phyloP scores from a whole-genome alignment of 1,140 invertebrate species.

The Drosophila melanica region DNA sequence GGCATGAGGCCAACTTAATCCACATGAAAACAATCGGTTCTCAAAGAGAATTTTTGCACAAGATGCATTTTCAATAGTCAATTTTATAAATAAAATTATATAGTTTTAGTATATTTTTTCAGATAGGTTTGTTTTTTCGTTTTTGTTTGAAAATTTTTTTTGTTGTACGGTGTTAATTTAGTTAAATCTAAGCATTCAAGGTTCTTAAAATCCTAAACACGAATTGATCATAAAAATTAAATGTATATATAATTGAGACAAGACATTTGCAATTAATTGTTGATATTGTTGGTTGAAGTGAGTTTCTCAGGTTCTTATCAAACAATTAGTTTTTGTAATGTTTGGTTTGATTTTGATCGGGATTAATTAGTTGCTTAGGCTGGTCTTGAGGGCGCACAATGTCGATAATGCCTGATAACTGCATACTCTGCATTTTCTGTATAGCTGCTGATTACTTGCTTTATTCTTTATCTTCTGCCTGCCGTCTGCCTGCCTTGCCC shows the following conservation, averaged over 20 bases:
- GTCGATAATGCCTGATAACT: slow-evolving; percentile 34
- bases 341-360: slow-evolving; percentile 29
- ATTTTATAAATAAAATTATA: slow-evolving; percentile 64
- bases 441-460: slow-evolving; percentile 41
- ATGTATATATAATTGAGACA: slow-evolving; percentile 54
- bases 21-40: slow-evolving; percentile 16
- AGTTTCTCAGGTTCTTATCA: slow-evolving; percentile 34
- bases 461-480: slow-evolving; percentile 50
- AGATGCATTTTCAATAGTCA: slow-evolving; percentile 39
- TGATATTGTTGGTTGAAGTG: slow-evolving; percentile 40
- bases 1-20: slow-evolving; percentile 8
- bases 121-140: slow-evolving; percentile 33
- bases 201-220: slow-evolving; percentile 77
- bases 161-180: slow-evolving; percentile 55
- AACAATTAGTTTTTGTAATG: slow-evolving; percentile 27
- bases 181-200: slow-evolving; percentile 79
- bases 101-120: slow-evolving; percentile 68
- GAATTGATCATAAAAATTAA: slow-evolving; percentile 68
- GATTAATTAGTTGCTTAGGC: slow-evolving; percentile 47
- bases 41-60: slow-evolving; percentile 28
- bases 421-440: slow-evolving; percentile 36
- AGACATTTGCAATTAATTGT: slow-evolving; percentile 66
- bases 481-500: slow-evolving; percentile 61
- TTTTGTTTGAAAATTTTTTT: slow-evolving; percentile 23
- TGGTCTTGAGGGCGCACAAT: slow-evolving; percentile 33